Evolutionary conservation across 2,113 vertebrate species (phyloP), one percentile per base, ranked within the genome.

Genomic region (Zapus hudsonius): DNA sequence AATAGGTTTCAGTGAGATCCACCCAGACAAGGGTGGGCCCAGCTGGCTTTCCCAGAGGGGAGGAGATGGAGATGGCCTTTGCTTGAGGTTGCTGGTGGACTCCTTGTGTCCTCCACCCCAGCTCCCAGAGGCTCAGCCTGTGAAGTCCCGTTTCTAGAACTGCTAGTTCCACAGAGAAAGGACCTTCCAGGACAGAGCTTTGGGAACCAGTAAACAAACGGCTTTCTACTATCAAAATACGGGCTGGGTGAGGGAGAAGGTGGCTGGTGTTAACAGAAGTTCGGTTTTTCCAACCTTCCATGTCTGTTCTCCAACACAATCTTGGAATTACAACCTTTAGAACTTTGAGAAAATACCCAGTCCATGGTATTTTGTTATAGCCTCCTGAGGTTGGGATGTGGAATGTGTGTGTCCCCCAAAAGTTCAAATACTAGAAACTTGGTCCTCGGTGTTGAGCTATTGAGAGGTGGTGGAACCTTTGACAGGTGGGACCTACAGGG

Each of bases 121-220:
- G 38, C 36, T 33, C 22, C 38, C 1, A 2, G 8, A 73, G 31
- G 17, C 7, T 23, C 47, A 2, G 2, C 0, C 40, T 31, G 33
- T 5, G 31, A 8, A 40, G 10, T 23, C 31, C 81, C 67, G 22
- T 25, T 69, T 52, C 42, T 17, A 4, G 1, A 0, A 38, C 52
- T 52, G 15, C 42, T 19, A 63, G 17, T 38, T 59, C 8, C 63
- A n/a, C 78, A 75, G 70, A 61, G 36, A 70, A 33, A 57, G 22
- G 1, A 31, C 38, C 55, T 19, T 12, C 16, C 57, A 52, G 1
- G 19, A 57, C 2, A 36, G 44, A 38, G 55, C 44, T 93, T 36
- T 23, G 22, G 47, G 57, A 70, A 4, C 63, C 91, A 20, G 9
- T 36, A 1, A n/a, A 9, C 5, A 40, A 76, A 16, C 2, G 0